A percentile compares a stretch with the other conserved stretches of the same genome.
These are phyloP conservation scores for Pseudomugil tenellus DNA, from an alignment of 2,797 vertebrate genomes.

Conservation along the genomic window DNA sequence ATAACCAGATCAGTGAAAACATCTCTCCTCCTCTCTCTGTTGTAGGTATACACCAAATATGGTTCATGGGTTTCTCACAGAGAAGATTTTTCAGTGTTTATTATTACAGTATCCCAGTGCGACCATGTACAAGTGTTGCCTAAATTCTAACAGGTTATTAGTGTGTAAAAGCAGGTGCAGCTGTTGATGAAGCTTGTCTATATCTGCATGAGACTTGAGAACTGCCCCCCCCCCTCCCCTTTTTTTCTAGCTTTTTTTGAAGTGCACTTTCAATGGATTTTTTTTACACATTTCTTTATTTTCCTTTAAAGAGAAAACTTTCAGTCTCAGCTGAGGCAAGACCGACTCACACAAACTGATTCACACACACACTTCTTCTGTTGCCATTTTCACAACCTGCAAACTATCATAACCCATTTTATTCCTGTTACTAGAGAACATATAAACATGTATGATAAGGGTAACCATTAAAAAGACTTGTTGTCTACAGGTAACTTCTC, in stretches of 20 bases:
- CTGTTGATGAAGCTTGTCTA: constrained; percentile 50
- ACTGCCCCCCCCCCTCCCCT: constrained; percentile 30
- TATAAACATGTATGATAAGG: neutral
- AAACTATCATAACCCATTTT: neutral
- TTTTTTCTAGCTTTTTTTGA: constrained; percentile 1
- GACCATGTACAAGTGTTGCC: constrained; percentile 19
- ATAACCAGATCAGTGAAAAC: constrained; percentile 40
- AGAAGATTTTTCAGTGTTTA: constrained; percentile 3
- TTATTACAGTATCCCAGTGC: constrained; percentile 2
- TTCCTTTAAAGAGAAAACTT: constrained; percentile 29
- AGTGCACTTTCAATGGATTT: constrained; percentile 21
- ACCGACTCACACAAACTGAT: constrained; percentile 9
- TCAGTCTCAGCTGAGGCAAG: constrained; percentile 22
- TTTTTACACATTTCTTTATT: constrained; percentile 1
- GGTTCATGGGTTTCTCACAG: constrained; percentile 19
- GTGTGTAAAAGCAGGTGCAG: constrained; percentile 58
- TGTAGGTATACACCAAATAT: constrained; percentile 8
- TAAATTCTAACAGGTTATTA: constrained; percentile 39
- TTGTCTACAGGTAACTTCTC: too few species aligned
- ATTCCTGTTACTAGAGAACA: neutral
- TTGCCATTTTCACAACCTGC: constrained; percentile 4
- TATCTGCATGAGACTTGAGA: constrained; percentile 19
- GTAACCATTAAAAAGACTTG: too few species aligned
- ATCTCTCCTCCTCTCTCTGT: neutral
- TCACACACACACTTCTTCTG: constrained; percentile 11